Conservation (phyloP, 2,888 invertebrate species). For the Phyto melanocephala region DNA sequence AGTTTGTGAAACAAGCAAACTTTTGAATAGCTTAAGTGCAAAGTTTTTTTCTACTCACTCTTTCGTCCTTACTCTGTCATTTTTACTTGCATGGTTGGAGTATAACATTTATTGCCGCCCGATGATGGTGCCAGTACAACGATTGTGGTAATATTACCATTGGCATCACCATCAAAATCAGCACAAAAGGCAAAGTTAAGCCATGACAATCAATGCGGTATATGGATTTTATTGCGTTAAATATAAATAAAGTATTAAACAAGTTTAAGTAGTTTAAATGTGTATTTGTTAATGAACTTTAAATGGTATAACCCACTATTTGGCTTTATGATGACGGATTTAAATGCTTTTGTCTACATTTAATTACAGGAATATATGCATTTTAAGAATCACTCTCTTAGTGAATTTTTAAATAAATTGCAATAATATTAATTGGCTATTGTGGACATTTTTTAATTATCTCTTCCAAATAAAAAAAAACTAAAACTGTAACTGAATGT, state of each 20-base stretch:
- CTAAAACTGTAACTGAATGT: no score
- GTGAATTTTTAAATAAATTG: no score
- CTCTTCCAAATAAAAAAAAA: no score
- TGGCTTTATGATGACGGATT: no score
- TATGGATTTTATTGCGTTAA: slow-evolving; percentile 20
- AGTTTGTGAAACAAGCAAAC: slow-evolving; percentile 74
- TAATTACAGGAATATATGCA: no score
- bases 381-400: no score
- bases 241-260: not conserved
- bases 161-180: slow-evolving; percentile 39
- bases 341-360: no score
- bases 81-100: slow-evolving; percentile 19
- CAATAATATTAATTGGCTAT: no score
- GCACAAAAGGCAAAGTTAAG: slow-evolving; percentile 30
- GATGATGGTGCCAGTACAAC: slow-evolving; percentile 41
- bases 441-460: no score
- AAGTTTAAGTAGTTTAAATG: not conserved
- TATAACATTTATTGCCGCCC: slow-evolving; percentile 46
- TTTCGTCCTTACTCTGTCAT: not conserved
- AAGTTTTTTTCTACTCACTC: slow-evolving; percentile 69
- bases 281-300: no score
- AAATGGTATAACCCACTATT: no score
- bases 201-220: slow-evolving; percentile 17
- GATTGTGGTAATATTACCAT: slow-evolving; percentile 33
- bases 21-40: slow-evolving; percentile 74